Evolutionary conservation across 1,140 invertebrate genomes (phyloP), one percentile per base, ranked within the genome.

Genomic region (Cydia amplana): DNA sequence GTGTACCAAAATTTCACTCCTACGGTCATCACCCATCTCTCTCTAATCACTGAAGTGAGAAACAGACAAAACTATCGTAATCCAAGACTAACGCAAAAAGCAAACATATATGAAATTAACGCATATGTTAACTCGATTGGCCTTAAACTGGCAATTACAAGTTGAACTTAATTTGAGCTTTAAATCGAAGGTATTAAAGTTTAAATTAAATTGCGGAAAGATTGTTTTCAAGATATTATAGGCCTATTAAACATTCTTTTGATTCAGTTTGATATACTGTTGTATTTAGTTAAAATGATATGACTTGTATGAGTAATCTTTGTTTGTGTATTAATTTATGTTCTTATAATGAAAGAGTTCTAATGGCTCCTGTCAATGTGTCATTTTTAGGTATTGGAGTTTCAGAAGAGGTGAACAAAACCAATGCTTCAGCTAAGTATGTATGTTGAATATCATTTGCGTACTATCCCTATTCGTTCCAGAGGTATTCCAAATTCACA

Each of bases 111-210:
- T 60, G 55, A 60, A 60, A 60, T 60, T 60, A 23, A 60, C 18
- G 18, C 55, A 60, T 23, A 60, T 60, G 55, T 60, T 60, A 60
- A 60, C 55, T 60, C 55, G 55, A 60, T 60, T 60, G 20, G 55
- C 55, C 55, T 23, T 55, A 60, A 60, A 23, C 20, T 60, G 55
- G 55, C n/a, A 46, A 10, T 23, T 60, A 23, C 55, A 10, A 60
- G 20, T 23, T 60, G 0, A 60, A 10, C 9, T 10, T 12, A 23
- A 1, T 23, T 10, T 60, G 18, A 60, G 10, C 55, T 60, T 60
- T 60, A 60, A 20, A 20, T 4, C 3, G 10, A 60, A 23, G 9
- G 7, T 1, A 60, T 10, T 60, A 60, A 23, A 23, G 20, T 20
- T 60, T 12, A 23, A 60, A 23, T 60, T 20, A 1, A 60, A 10